Base-by-base conservation (phyloP, 1,140 invertebrate genomes). In the Drosophila teissieri region DNA sequence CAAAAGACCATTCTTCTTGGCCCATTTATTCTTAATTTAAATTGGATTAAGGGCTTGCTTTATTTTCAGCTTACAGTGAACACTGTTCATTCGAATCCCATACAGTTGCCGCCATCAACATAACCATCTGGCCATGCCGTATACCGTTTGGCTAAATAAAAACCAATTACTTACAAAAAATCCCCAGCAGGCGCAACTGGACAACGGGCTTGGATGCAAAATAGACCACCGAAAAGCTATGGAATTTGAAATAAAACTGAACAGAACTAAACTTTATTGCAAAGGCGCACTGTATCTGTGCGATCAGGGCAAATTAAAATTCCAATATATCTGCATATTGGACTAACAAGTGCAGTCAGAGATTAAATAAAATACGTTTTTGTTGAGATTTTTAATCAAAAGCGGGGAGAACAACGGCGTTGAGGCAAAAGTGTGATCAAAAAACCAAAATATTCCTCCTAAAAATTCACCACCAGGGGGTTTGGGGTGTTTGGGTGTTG, bases 331-430 rank as follows among this genome's bases (percentile, higher is more conserved):
- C 77, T 73, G 82, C 68, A 80, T 81, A 70, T 58, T 80, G 61
- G 78, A 62, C 60, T 61, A 62, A 65, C 63, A 56, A 64, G 61
- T 34, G 60, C 58, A 61, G 76, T 39, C 56, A 60, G 62, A 88
- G 55, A 75, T 82, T 76, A 88, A 86, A 86, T 88, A 77, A 86
- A 86, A 86, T 88, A 88, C 51, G 78, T 82, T 82, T 75, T 45
- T 48, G 64, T 78, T 51, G 74, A 65, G 82, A 78, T 78, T 86
- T 80, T 80, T 86, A 88, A 83, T 79, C 70, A 79, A 86, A 88
- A 63, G 51, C 48, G 55, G 45, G 31, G 19, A 40, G 53, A 60
- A 14, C 51, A 51, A 54, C 27, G 14, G 15, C 36, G 27, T 6
- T 34, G 58, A 19, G 42, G 15, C 40, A 61, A 60, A 52, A 78